Evolutionary conservation across 2,113 vertebrate species (phyloP), one percentile per base, ranked within the genome.

Genomic region (Grammomys dolichurus): DNA sequence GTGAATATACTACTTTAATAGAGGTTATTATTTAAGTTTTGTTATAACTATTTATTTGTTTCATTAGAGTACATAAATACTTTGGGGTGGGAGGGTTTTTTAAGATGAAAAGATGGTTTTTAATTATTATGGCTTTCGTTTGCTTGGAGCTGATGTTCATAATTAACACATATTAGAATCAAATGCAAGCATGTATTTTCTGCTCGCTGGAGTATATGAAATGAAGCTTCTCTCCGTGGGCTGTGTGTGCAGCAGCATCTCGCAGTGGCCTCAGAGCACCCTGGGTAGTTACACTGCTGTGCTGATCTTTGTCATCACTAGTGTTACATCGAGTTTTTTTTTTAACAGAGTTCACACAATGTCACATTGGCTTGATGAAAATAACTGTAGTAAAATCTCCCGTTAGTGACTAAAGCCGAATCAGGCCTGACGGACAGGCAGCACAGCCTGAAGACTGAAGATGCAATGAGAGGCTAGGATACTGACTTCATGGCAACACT

Each of bases 111-210:
- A 97, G 89, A 97, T 96, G 78, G 7, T 85, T 97, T 96, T 96
- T 97, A 98, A 97, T 97, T 97, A 97, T 97, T 97, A 94, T 90
- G 67, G 67, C 76, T 97, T 97, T 95, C 91, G 5, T 97, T 96
- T 97, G 78, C 70, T 97, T 96, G 78, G 72, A 97, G 87, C 87
- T 93, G 91, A 96, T 97, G 96, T 98, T 97, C 94, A 96, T 97
- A 97, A 97, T 98, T 97, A 98, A 97, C 95, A 97, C 96, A 97
- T 96, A 97, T 97, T 97, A 96, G 90, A 97, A 63, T 95, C 95
- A 96, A 96, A 97, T 90, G 85, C 89, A 93, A 40, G 76, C 89
- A 86, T 81, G 93, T 96, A 96, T 98, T 98, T 97, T 98, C 93
- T 96, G 97, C 96, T 98, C 54, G 89, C 95, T 97, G 96, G 91